Evolutionary conservation across 2,113 vertebrate species (phyloP), one percentile per base, ranked within the genome.

Genomic region (Chloropsis cyanopogon): DNA sequence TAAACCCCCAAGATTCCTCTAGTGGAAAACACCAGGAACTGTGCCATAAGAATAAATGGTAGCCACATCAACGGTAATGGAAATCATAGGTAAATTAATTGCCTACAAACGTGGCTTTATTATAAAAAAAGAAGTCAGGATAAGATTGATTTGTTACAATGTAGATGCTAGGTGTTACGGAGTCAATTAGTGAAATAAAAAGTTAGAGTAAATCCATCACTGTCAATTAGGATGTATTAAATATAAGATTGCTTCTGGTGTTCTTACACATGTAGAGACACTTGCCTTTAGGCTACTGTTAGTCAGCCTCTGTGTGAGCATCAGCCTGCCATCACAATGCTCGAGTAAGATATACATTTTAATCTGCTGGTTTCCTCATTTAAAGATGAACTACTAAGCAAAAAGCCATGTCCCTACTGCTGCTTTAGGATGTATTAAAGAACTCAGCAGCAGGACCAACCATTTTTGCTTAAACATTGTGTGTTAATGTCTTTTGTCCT

Each of bases 121-220:
- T 64, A 31, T 8, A 77, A 91, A 88, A 90, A 68, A 33, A 25
- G 18, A 47, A 42, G n/a, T 10, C 56, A 37, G 56, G 28, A 7
- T 79, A 81, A 75, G 80, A 93, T 86, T 75, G 46, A 82, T 86
- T 75, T 93, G 78, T 77, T 80, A 53, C 37, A 82, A 83, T 14
- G 37, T 28, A 91, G 46, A 75, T 64, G 29, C 42, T 65, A 73
- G 50, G 70, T 79, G n/a, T 79, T 88, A 76, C 14, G 61, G 42
- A 83, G 70, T 82, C 85, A 92, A 91, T 93, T 69, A 95, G n/a
- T 39, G 75, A 93, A 94, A 94, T 54, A 56, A 93, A 92, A 96
- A 89, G 50, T 72, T 71, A 53, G 28, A 66, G 33, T 79, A 88
- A 89, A 96, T 92, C 50, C 59, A 91, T 87, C 82, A 82, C 46